Percentiles rank a stretch among this genome's conserved stretches.
Conservation (phyloP, 2,797 vertebrate species). For the Gadopsis bispinosus region DNA sequence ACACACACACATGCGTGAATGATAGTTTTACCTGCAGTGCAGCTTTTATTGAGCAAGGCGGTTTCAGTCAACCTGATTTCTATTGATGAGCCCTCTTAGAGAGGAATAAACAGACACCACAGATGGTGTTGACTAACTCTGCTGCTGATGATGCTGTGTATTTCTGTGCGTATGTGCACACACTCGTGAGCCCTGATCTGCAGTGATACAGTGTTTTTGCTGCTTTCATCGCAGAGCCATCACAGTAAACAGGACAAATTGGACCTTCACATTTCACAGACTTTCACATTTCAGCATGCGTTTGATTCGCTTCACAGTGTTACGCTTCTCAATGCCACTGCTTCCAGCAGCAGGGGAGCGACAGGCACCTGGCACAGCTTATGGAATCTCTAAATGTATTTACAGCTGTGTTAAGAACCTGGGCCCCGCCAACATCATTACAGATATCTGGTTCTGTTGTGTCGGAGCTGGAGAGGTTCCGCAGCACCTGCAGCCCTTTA, state of each 20-base stretch:
- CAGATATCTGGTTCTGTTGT: slow-evolving; percentile 10
- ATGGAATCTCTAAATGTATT: slow-evolving; percentile 37
- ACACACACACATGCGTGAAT: not conserved
- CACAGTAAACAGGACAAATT: slow-evolving; percentile 57
- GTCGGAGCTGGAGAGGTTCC: not conserved
- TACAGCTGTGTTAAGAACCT: slow-evolving; percentile 42
- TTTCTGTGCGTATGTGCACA: not conserved
- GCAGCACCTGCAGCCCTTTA: slow-evolving; percentile 9
- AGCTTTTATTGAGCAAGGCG: slow-evolving; percentile 30
- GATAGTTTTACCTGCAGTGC: slow-evolving; percentile 19
- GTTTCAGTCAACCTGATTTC: slow-evolving; percentile 52
- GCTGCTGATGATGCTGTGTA: slow-evolving; percentile 22
- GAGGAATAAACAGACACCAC: slow-evolving; percentile 44
- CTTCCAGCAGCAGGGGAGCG: slow-evolving; percentile 4
- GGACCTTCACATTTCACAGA: slow-evolving; percentile 52
- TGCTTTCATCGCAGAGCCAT: slow-evolving; percentile 46
- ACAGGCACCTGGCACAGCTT: slow-evolving; percentile 40
- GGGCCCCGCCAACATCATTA: not conserved
- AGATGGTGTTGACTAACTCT: slow-evolving; percentile 52
- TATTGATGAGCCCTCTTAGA: slow-evolving; percentile 41
- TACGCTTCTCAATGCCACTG: slow-evolving; percentile 13
- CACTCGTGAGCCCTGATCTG: slow-evolving; percentile 5
- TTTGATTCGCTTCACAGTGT: slow-evolving; percentile 44
- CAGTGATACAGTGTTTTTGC: slow-evolving; percentile 35
- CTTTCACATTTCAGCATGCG: slow-evolving; percentile 41